Evolutionary conservation across 2,113 vertebrate genomes (phyloP).

Genomic region (Cygnus buccinator): DNA sequence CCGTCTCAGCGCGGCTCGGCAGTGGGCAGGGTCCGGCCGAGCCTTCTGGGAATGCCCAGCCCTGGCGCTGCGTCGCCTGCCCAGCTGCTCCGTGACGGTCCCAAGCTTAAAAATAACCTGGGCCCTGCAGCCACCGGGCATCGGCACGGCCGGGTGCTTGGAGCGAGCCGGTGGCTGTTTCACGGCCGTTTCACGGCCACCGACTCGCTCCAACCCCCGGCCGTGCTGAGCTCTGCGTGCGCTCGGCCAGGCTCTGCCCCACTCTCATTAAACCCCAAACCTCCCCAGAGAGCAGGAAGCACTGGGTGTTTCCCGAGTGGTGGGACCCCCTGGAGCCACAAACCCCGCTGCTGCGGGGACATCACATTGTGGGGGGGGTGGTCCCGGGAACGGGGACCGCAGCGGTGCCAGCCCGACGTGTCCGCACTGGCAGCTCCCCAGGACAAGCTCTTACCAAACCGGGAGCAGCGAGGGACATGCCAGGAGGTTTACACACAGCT

Average conservation of each 20-base stretch:
- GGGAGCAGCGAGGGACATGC: neutral
- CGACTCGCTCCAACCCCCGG: neutral
- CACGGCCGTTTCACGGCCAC: neutral
- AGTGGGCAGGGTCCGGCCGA: neutral
- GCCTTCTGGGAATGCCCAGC: neutral
- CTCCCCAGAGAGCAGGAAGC: neutral
- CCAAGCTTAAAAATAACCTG: conserved; percentile 11
- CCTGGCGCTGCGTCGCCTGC: neutral
- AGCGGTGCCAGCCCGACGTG: neutral
- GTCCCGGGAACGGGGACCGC: neutral
- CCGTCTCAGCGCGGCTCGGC: neutral
- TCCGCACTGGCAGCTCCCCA: neutral
- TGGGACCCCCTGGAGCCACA: fast-evolving
- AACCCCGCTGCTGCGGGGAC: fast-evolving
- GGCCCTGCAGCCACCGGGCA: neutral
- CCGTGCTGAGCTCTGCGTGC: fast-evolving
- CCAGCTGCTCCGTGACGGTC: neutral
- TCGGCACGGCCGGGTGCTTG: neutral
- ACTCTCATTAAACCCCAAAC: neutral
- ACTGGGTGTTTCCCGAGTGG: fast-evolving
- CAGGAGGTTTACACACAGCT: conserved; percentile 24
- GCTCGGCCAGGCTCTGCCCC: neutral
- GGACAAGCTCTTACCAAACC: neutral
- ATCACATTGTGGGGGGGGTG: neutral
- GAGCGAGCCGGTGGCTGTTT: neutral